Conservation (phyloP, 2,113 vertebrate species). For the Pao palembangensis region DNA sequence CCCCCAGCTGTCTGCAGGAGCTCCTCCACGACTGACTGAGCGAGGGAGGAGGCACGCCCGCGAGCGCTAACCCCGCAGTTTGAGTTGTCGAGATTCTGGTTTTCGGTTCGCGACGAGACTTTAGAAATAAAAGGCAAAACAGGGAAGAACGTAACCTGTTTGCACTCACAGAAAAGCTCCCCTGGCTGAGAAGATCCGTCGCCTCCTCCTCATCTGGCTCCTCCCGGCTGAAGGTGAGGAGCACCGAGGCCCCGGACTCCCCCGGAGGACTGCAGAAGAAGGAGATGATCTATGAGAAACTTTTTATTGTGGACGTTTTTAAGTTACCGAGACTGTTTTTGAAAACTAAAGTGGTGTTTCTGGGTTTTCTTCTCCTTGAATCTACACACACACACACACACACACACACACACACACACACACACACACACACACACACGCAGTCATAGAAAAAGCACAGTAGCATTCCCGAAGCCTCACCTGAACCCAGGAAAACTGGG, state of each 20-base stretch:
- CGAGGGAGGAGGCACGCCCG: background rate
- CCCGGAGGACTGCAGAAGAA: constrained; percentile 16
- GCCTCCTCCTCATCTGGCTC: constrained; percentile 1
- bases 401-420: constrained; percentile 1
- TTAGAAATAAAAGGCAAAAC: constrained; percentile 18
- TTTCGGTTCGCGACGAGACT: too few relatives aligned
- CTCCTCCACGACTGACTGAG: constrained; percentile 87
- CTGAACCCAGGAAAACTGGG: constrained; percentile 17
- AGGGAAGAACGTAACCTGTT: constrained; percentile 19
- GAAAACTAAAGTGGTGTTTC: constrained; percentile 46
- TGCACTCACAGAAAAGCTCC: constrained; percentile 46
- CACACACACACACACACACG: constrained; percentile 10
- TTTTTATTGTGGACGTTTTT: constrained; percentile 71
- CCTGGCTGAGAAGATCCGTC: background rate
- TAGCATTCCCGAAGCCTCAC: constrained; percentile 65
- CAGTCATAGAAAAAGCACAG: constrained; percentile 50
- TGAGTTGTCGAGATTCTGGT: background rate
- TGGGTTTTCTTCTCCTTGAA: constrained; percentile 45
- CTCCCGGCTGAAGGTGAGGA: background rate
- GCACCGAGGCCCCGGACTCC: constrained; percentile 10
- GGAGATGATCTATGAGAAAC: constrained; percentile 64
- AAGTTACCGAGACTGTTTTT: constrained; percentile 60
- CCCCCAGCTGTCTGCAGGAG: constrained; percentile 97
- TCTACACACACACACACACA: background rate
- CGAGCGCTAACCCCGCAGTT: background rate